Base-by-base conservation (phyloP, 2,113 vertebrate genomes). In the Entosphenus tridentatus region DNA sequence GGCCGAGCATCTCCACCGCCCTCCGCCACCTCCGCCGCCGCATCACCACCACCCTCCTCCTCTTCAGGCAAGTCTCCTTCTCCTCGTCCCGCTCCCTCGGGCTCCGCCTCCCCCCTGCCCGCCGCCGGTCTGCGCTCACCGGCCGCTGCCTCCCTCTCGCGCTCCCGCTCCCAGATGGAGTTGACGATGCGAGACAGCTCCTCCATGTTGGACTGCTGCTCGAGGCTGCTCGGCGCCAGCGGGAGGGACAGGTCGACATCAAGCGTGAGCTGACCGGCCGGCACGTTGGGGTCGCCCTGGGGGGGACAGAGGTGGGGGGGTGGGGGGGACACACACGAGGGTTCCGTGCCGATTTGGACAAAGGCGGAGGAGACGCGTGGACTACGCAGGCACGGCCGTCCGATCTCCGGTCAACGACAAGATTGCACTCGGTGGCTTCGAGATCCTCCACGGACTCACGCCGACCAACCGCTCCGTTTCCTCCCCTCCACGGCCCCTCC, bases 271-370 rank as follows among this genome's bases (percentile, higher is more conserved):
- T 96, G 92, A 7, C 93, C 92, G 0, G 92, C 93, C 11, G 93
- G 93, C 74, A 98, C 93, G 73, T 96, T 96, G 68, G 93, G 93
- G 76, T 98, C 93, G 39, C 93, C 93, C 93, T 98, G 71, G 1
- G 39, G 39, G 39, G 11, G 1, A 72, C 54, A 55, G 57, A 56
- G 5, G 8, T 70, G 56, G 69, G 8, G 56, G 58, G 69, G n/a
- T n/a, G 11, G 56, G 68, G 9, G 9, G 0, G 1, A 9, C 7
- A 7, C 5, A 65, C 56, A 12, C 21, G 16, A 55, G 3, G 21
- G 54, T 70, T 55, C 62, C 12, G 21, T 67, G 17, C 21, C 21
- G 21, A 21, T 21, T 21, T 21, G 21, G 3, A 21, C 21, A 21
- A 21, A 21, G 21, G 21, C 17, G 9, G 39, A 18, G n/a, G n/a